Percentiles rank a stretch among this genome's conserved stretches.
Evolutionary conservation across 2,888 invertebrate genomes (phyloP).

Genomic region (Xestia ashworthii): DNA sequence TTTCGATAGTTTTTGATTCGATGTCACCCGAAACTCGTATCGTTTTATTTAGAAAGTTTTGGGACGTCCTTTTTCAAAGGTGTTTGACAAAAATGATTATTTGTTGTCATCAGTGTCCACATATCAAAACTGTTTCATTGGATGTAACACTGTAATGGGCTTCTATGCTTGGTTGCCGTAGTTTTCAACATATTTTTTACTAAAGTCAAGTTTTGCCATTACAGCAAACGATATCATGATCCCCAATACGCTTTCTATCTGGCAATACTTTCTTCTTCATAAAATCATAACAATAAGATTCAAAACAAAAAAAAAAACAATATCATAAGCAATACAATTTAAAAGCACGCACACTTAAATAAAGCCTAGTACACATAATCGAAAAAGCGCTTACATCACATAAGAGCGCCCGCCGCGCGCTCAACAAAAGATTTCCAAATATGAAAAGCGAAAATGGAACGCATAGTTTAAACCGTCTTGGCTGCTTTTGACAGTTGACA

Average conservation of each 20-base stretch:
- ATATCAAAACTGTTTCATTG: conserved; percentile 17
- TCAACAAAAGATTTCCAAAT: conserved; percentile 82
- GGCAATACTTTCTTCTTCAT: neutral
- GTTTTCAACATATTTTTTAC: neutral
- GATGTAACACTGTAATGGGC: conserved; percentile 3
- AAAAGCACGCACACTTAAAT: conserved; percentile 61
- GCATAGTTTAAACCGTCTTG: conserved; percentile 90
- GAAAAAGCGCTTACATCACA: conserved; percentile 70
- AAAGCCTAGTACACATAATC: conserved; percentile 69
- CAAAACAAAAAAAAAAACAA: conserved; percentile 17
- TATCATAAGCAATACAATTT: conserved; percentile 41
- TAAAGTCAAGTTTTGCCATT: neutral
- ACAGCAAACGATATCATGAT: neutral
- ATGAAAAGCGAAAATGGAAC: conserved; percentile 85
- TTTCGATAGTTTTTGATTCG: conserved; percentile 53
- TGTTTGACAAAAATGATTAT: conserved; percentile 47
- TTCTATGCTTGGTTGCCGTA: neutral
- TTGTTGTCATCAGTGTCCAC: conserved; percentile 39
- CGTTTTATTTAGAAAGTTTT: conserved; percentile 47
- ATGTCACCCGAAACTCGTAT: conserved; percentile 26
- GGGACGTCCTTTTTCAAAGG: conserved; percentile 16
- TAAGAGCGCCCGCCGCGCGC: conserved; percentile 75
- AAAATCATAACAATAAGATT: conserved; percentile 13
- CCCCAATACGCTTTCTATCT: neutral
- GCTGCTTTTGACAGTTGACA: conserved; percentile 90